Percentiles rank a stretch among this genome's conserved stretches.
Conservation (phyloP, 2,113 vertebrate species). For the Corydoras sp. region DNA sequence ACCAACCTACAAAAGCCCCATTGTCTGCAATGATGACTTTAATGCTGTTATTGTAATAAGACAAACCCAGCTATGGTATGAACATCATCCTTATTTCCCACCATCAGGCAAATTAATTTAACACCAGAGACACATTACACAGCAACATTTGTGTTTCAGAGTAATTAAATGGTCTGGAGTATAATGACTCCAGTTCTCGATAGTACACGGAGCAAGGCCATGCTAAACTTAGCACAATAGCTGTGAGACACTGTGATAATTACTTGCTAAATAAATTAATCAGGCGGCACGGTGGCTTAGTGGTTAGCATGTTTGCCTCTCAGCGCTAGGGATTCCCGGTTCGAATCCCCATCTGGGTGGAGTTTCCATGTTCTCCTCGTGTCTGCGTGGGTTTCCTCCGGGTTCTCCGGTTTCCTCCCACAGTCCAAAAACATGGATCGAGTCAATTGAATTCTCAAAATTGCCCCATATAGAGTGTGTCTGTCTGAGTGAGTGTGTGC, state of each 20-base stretch:
- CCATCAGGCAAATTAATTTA: neutral
- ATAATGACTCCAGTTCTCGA: conserved; percentile 3
- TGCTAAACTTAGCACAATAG: neutral
- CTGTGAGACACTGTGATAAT: conserved; percentile 8
- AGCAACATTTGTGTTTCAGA: neutral
- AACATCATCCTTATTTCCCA: neutral
- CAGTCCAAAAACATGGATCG: no score
- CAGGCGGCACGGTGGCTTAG: no score
- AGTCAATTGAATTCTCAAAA: no score
- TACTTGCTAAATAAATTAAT: conserved; percentile 11
- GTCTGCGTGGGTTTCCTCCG: no score
- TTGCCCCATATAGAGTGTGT: no score
- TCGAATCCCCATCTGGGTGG: no score
- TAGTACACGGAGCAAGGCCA: neutral
- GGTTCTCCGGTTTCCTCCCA: no score
- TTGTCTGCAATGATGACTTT: conserved; percentile 8
- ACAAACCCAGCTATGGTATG: conserved; percentile 1
- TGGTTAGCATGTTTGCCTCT: no score
- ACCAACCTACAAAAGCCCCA: neutral
- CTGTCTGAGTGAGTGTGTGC: no score
- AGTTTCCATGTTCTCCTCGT: no score
- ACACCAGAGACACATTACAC: conserved; percentile 8
- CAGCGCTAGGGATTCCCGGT: no score
- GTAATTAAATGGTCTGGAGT: conserved; percentile 19
- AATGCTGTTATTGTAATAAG: conserved; percentile 2